Evolutionary conservation across 2,888 invertebrate genomes (phyloP).

Genomic region (Hydrotaea diabolus): DNA sequence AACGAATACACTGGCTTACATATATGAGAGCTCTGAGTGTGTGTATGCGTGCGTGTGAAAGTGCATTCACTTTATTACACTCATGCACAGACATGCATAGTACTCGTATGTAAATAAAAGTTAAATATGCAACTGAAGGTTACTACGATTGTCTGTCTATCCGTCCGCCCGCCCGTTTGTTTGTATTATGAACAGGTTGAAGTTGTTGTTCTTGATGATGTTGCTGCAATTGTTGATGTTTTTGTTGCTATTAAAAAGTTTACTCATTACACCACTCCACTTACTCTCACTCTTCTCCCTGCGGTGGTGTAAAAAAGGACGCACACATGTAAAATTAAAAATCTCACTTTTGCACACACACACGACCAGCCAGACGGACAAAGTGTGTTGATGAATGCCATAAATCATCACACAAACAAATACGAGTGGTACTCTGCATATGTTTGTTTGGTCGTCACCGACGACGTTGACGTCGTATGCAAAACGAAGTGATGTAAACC

Average conservation of each 20-base stretch:
- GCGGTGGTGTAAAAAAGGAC: background rate
- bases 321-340: conserved; percentile 27
- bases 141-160: conserved; percentile 6
- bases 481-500: conserved; percentile 64
- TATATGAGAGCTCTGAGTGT: background rate
- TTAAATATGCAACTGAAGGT: conserved; percentile 20
- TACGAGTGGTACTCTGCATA: background rate
- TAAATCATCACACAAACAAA: conserved; percentile 28
- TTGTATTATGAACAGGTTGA: conserved; percentile 16
- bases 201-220: background rate
- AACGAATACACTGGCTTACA: background rate
- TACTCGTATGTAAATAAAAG: conserved; percentile 23
- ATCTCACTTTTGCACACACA: conserved; percentile 47
- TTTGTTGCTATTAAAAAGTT: conserved; percentile 44
- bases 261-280: conserved; percentile 55
- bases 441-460: background rate
- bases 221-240: conserved; percentile 12
- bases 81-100: conserved; percentile 9
- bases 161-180: background rate
- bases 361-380: conserved; percentile 9
- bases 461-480: conserved; percentile 53
- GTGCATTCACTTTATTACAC: conserved; percentile 30
- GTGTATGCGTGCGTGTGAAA: conserved; percentile 31
- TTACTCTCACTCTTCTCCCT: background rate
- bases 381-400: conserved; percentile 20